These are phyloP conservation scores for Drosophila punjabiensis DNA, from an alignment of 1,140 invertebrate species.

Conservation along the genomic window DNA sequence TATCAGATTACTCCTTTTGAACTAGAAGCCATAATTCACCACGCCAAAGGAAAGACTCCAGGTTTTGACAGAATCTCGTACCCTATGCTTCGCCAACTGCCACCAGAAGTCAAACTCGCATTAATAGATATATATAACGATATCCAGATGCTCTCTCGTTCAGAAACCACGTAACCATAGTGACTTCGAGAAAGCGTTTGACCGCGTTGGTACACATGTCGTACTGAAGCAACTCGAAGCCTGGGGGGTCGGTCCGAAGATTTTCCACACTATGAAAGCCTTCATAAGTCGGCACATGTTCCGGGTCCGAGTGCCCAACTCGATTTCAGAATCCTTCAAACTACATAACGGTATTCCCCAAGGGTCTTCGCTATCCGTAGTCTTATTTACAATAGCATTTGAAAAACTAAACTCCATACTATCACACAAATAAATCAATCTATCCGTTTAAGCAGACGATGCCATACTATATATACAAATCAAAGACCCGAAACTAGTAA, in stretches of 20 bases:
- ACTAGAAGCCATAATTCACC: too few relatives aligned
- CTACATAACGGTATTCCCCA: not conserved
- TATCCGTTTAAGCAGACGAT: too few relatives aligned
- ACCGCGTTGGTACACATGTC: too few relatives aligned
- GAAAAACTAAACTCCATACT: not conserved
- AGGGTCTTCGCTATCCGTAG: not conserved
- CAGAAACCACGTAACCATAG: too few relatives aligned
- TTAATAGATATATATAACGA: too few relatives aligned
- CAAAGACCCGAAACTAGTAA: too few relatives aligned
- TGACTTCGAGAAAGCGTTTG: too few relatives aligned
- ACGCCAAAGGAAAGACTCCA: too few relatives aligned
- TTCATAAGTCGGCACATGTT: not conserved
- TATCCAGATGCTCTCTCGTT: too few relatives aligned
- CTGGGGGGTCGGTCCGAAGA: constrained; percentile 3
- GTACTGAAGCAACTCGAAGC: not conserved
- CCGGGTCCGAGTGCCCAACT: not conserved
- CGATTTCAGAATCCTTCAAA: not conserved
- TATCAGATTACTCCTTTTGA: not conserved
- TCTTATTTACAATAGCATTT: not conserved
- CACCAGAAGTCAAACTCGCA: too few relatives aligned
- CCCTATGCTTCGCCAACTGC: too few relatives aligned
- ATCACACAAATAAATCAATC: not conserved
- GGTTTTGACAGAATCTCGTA: too few relatives aligned
- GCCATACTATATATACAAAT: not conserved
- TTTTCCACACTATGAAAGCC: not conserved